Conservation (phyloP, 2,888 invertebrate species). For the Lasioglossum marginatum region DNA sequence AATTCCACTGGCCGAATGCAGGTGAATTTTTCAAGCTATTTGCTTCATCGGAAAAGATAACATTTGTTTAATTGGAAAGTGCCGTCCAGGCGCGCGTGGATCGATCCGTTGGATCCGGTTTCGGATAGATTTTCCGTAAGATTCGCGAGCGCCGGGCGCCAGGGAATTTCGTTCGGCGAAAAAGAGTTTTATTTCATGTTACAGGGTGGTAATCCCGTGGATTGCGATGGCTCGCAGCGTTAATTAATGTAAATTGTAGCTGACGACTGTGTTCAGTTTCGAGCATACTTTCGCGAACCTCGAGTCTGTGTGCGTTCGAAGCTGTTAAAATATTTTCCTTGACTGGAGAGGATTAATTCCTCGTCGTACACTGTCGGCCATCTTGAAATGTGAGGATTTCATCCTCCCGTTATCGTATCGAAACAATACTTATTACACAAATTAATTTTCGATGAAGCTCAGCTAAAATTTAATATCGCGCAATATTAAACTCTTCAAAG, state of each 20-base stretch:
- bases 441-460: neutral
- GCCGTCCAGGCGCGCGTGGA: neutral
- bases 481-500: too few species aligned
- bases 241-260: neutral
- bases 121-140: too few species aligned
- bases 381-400: neutral
- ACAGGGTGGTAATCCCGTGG: neutral
- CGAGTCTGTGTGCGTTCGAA: neutral
- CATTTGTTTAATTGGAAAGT: neutral
- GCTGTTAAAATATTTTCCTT: neutral
- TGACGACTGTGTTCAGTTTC: neutral
- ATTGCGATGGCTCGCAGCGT: neutral
- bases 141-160: too few species aligned
- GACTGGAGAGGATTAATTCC: neutral
- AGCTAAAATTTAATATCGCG: neutral
- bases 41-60: neutral
- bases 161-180: neutral
- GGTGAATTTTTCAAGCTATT: neutral
- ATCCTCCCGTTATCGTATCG: too few species aligned
- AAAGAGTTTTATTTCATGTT: neutral
- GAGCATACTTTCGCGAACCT: neutral
- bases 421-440: neutral
- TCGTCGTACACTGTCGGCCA: neutral
- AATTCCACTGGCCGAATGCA: neutral
- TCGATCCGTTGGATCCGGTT: neutral